Conservation (phyloP, 2,113 vertebrate species). For the Tricholaema leucomelas region DNA sequence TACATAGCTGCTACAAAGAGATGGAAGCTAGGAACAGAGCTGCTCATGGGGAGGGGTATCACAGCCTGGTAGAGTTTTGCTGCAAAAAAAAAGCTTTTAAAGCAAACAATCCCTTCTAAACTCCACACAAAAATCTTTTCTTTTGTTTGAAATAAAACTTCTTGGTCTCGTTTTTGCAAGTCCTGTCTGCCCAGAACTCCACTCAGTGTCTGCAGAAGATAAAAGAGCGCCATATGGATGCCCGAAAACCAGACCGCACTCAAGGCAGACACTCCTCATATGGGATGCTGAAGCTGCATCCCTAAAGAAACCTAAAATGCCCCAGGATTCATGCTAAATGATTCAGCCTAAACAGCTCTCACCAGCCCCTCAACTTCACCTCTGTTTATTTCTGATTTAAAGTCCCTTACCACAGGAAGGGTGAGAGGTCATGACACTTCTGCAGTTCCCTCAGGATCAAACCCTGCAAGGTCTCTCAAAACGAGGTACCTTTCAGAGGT, state of each 20-base stretch:
- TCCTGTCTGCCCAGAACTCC: not conserved
- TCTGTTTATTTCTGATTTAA: slow-evolving; percentile 60
- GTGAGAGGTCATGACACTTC: not conserved
- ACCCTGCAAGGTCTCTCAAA: not conserved
- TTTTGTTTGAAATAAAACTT: not conserved
- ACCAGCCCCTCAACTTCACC: not conserved
- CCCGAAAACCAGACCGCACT: not conserved
- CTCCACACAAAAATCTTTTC: not conserved
- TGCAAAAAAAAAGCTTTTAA: not conserved
- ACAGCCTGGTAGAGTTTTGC: not conserved
- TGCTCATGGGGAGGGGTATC: not conserved
- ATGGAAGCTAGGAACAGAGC: not conserved
- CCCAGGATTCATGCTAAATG: not conserved
- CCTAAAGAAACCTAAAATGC: slow-evolving; percentile 4
- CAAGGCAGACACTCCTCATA: not conserved
- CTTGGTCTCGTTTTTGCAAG: not conserved
- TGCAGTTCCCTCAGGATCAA: not conserved
- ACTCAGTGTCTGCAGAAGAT: not conserved
- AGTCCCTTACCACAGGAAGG: slow-evolving; percentile 46
- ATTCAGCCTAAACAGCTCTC: slow-evolving; percentile 19
- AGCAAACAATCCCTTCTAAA: not conserved
- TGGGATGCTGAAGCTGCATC: not conserved
- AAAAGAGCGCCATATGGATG: not conserved
- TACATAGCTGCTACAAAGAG: not conserved
- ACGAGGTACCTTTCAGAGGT: slow-evolving; percentile 25